These are phyloP conservation scores for Parasteatoda lunata DNA, from an alignment of 2,888 invertebrate species.

Conservation along the genomic window DNA sequence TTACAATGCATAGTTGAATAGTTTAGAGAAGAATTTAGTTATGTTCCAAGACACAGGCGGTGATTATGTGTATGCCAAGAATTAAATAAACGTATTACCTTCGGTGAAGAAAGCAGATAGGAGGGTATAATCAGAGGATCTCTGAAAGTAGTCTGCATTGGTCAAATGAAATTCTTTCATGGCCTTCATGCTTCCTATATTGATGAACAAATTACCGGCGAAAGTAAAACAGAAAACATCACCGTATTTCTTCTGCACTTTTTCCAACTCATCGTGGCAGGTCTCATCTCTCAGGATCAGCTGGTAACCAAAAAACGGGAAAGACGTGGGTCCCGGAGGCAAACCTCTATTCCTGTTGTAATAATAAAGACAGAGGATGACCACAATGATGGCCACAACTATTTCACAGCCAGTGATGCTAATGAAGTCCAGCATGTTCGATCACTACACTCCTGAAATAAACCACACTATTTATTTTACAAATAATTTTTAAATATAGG, in stretches of 20 bases:
- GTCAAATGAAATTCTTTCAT: conserved; percentile 20
- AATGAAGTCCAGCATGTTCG: no score
- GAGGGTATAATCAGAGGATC: neutral
- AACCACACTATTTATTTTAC: no score
- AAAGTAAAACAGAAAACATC: conserved; percentile 60
- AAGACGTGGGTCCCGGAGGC: conserved; percentile 69
- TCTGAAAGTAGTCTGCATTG: conserved; percentile 26
- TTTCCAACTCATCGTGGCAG: conserved; percentile 51
- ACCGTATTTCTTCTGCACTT: conserved; percentile 66
- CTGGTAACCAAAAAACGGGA: conserved; percentile 69
- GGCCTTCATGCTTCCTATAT: conserved; percentile 29
- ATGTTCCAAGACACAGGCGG: neutral
- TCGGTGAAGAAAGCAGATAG: neutral
- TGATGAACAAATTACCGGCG: conserved; percentile 36
- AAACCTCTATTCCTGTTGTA: neutral
- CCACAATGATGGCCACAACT: no score
- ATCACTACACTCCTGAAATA: no score
- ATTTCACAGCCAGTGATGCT: no score
- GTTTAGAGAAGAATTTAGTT: neutral
- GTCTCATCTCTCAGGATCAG: conserved; percentile 58
- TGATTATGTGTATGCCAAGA: neutral
- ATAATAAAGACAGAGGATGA: no score
- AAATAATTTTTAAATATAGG: no score
- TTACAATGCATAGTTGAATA: neutral
- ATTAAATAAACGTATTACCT: neutral